These are phyloP conservation scores for Lutjanus erythropterus DNA, from an alignment of 2,113 vertebrate species.

Conservation along the genomic window DNA sequence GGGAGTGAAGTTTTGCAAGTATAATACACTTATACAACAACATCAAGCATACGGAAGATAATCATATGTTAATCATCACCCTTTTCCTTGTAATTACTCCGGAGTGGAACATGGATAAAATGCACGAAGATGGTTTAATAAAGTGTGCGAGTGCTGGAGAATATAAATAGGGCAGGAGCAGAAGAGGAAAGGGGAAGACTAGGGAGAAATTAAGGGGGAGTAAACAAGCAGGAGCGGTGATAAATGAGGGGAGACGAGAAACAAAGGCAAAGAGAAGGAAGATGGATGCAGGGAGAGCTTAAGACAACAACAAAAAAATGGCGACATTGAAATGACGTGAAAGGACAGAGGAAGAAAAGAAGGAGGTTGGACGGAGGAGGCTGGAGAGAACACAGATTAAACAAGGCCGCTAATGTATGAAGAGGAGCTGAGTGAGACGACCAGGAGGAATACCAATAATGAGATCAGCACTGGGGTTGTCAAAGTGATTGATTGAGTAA, in stretches of 20 bases:
- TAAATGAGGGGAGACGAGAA: background rate
- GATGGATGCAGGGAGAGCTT: constrained; percentile 10
- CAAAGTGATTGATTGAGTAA: constrained; percentile 29
- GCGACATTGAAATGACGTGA: background rate
- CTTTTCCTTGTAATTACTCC: constrained; percentile 22
- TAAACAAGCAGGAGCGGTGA: constrained; percentile 1
- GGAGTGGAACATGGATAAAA: constrained; percentile 17
- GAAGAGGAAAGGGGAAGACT: background rate
- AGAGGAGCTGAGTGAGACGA: background rate
- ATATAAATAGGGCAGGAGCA: background rate
- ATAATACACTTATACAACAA: background rate
- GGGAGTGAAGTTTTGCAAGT: constrained; percentile 15
- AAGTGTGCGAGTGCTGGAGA: background rate
- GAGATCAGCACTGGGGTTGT: constrained; percentile 30
- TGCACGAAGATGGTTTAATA: background rate
- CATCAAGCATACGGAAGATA: background rate
- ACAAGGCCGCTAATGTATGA: constrained; percentile 24
- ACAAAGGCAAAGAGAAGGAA: background rate
- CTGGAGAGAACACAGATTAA: constrained; percentile 7
- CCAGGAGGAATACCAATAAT: constrained; percentile 35
- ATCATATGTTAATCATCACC: constrained; percentile 28
- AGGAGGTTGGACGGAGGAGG: background rate
- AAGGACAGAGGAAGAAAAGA: background rate
- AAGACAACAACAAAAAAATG: background rate
- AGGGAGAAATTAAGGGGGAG: background rate